Evolutionary conservation across 2,113 vertebrate genomes (phyloP).

Genomic region (Bubo blakistoni): DNA sequence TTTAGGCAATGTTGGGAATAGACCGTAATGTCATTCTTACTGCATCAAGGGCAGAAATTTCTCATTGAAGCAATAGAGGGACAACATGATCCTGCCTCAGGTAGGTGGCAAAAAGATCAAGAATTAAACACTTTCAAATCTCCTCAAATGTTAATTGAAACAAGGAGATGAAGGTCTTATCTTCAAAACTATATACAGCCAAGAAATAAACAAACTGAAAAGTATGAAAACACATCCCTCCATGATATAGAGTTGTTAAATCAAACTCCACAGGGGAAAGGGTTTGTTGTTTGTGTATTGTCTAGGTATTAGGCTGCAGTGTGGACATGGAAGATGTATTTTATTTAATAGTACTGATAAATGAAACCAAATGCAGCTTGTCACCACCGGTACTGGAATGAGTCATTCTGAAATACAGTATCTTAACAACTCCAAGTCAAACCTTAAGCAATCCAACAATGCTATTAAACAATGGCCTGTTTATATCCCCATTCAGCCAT

Average conservation of each 20-base stretch:
- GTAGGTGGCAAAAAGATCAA: slow-evolving; percentile 38
- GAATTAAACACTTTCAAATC: slow-evolving; percentile 18
- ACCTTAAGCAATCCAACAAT: slow-evolving; percentile 20
- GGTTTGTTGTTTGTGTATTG: background rate
- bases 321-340: background rate
- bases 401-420: slow-evolving; percentile 34
- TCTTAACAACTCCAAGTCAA: slow-evolving; percentile 23
- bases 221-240: background rate
- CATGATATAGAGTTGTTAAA: background rate
- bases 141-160: background rate
- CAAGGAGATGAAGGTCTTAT: slow-evolving; percentile 4
- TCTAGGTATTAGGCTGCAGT: background rate
- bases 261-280: background rate
- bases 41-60: background rate
- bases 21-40: background rate
- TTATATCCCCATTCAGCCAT: background rate
- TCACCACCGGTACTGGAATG: background rate
- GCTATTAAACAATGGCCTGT: slow-evolving; percentile 6
- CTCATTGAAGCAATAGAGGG: background rate
- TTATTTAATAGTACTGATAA: slow-evolving; percentile 17
- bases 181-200: background rate
- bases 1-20: background rate
- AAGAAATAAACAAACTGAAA: background rate
- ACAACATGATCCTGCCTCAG: slow-evolving; percentile 4
- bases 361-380: slow-evolving; percentile 35